phyloP scores from a whole-genome alignment of 92 coral and sea anemone genomes.

The Pocillopora grandis region DNA sequence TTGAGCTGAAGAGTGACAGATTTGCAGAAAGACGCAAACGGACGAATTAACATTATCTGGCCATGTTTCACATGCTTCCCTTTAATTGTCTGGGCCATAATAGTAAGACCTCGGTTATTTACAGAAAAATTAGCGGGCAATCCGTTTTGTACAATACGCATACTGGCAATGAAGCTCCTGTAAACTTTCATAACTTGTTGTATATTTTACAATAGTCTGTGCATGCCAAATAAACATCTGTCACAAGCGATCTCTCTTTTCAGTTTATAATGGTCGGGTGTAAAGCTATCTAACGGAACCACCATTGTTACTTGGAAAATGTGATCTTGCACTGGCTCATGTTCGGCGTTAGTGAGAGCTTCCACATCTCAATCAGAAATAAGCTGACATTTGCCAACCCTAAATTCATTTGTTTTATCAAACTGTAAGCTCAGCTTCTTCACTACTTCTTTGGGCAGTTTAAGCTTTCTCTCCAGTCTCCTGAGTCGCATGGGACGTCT shows the following conservation, averaged over 20 bases:
- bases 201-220: neutral
- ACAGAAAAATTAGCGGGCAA: neutral
- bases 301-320: neutral
- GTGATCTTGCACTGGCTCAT: neutral
- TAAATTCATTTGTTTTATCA: constrained; percentile 24
- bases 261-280: neutral
- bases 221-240: neutral
- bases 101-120: neutral
- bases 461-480: constrained; percentile 56
- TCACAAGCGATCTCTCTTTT: neutral
- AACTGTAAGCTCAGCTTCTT: constrained; percentile 16
- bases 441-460: constrained; percentile 39
- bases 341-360: neutral
- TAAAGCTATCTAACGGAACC: neutral
- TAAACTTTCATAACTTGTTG: neutral
- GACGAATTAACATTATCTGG: too few species aligned
- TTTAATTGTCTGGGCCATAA: neutral
- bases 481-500: constrained; percentile 42
- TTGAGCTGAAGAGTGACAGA: too few species aligned
- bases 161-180: neutral
- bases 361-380: constrained; percentile 3
- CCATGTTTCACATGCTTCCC: neutral
- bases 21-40: too few species aligned
- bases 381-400: constrained; percentile 42
- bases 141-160: neutral